Evolutionary conservation across 1,140 invertebrate species (phyloP).

Genomic region (Calliphora vicina): DNA sequence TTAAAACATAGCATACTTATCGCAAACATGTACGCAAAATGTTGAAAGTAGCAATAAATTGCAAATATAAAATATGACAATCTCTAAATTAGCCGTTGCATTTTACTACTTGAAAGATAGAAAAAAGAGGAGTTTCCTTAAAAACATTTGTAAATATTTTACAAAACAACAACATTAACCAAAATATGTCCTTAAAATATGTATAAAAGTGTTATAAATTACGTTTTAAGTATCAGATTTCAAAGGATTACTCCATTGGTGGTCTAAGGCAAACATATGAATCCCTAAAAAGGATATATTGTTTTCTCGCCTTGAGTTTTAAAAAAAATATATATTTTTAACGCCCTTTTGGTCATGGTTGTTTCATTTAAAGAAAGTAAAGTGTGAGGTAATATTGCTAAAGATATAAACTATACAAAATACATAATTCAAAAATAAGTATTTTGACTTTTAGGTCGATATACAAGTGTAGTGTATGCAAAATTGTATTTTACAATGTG

Average conservation of each 20-base stretch:
- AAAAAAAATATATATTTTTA: not conserved
- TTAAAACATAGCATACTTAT: too few relatives aligned
- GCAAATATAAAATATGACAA: too few relatives aligned
- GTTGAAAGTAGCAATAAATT: too few relatives aligned
- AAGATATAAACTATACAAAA: not conserved
- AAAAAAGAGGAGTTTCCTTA: not conserved
- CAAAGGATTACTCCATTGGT: conserved; percentile 4
- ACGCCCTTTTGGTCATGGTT: not conserved
- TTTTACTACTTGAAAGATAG: too few relatives aligned
- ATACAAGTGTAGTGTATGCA: not conserved
- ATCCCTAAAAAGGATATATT: not conserved
- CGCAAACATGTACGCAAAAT: too few relatives aligned
- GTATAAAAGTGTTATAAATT: conserved; percentile 6
- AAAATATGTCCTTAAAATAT: not conserved
- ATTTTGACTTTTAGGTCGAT: not conserved
- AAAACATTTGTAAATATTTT: not conserved
- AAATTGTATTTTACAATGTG: not conserved
- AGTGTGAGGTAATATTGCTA: not conserved
- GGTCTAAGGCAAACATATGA: not conserved
- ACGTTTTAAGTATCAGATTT: conserved; percentile 9
- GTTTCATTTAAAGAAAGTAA: not conserved
- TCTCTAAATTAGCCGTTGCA: too few relatives aligned
- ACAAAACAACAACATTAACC: not conserved
- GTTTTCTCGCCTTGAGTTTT: not conserved
- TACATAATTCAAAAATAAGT: not conserved